These are phyloP conservation scores for Leptinotarsa rubiginosa DNA, from an alignment of 2,888 invertebrate genomes.

Conservation along the genomic window DNA sequence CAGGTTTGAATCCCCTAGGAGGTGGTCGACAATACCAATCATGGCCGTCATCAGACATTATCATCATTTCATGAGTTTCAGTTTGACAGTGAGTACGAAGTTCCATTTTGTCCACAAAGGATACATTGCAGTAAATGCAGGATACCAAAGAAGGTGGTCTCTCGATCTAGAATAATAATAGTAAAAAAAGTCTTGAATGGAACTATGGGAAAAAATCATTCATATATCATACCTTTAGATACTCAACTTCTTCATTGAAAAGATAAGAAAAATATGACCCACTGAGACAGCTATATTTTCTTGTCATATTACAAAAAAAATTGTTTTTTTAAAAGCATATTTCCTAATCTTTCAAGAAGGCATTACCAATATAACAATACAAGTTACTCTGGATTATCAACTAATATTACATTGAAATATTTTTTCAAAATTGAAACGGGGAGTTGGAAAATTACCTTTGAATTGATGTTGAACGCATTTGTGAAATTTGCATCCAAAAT, in stretches of 20 bases:
- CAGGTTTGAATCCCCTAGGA: conserved; percentile 75
- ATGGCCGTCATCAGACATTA: conserved; percentile 78
- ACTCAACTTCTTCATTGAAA: too few species aligned
- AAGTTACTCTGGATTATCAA: too few species aligned
- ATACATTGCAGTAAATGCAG: conserved; percentile 72
- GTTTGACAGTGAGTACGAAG: conserved; percentile 72
- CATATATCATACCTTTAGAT: too few species aligned
- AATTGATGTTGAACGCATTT: conserved; percentile 42
- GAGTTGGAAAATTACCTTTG: conserved; percentile 43
- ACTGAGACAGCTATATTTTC: too few species aligned
- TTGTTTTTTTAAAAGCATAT: too few species aligned
- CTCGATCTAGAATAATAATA: conserved; percentile 43
- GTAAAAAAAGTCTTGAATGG: background rate
- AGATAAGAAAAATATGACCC: too few species aligned
- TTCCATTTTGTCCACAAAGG: conserved; percentile 69
- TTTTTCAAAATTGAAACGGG: background rate
- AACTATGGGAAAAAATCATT: background rate
- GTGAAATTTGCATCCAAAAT: conserved; percentile 51
- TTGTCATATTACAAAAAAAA: too few species aligned
- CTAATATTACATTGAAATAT: background rate
- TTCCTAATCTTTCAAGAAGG: too few species aligned
- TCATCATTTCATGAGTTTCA: conserved; percentile 71
- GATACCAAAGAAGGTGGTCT: conserved; percentile 50
- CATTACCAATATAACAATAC: too few species aligned
- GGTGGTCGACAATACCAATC: conserved; percentile 78